phyloP scores from a whole-genome alignment of 1,140 invertebrate genomes.

The Tetranychus urticae region DNA sequence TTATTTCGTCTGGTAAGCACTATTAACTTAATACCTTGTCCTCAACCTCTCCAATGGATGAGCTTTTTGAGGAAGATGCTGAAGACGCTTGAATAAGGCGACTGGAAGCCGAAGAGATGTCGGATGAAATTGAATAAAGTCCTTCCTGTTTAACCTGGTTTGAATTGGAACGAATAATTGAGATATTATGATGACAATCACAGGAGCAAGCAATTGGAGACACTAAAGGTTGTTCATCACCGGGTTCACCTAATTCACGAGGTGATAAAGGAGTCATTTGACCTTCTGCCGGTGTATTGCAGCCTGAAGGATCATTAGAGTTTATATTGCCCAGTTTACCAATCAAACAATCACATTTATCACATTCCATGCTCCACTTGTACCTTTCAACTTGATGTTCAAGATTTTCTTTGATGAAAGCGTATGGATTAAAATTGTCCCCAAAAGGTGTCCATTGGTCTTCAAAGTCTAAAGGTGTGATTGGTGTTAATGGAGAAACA shows the following conservation, averaged over 20 bases:
- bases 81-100: slow-evolving; percentile 5
- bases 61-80: not conserved
- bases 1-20: no score
- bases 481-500: slow-evolving; percentile 7
- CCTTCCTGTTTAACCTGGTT: not conserved
- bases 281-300: not conserved
- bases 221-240: slow-evolving; percentile 1
- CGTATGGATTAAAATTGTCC: not conserved
- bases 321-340: not conserved
- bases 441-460: slow-evolving; percentile 5
- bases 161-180: not conserved
- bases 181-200: slow-evolving; percentile 7
- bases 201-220: slow-evolving; percentile 4
- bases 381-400: not conserved
- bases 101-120: slow-evolving; percentile 3
- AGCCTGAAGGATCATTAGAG: slow-evolving; percentile 1
- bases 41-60: not conserved
- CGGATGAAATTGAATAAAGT: not conserved
- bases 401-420: not conserved
- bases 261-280: not conserved
- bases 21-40: not conserved
- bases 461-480: slow-evolving; percentile 8
- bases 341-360: not conserved
- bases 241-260: not conserved
- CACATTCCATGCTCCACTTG: not conserved